These are phyloP conservation scores for Eulemur rubriventer DNA, from an alignment of 2,797 vertebrate species.

Conservation along the genomic window DNA sequence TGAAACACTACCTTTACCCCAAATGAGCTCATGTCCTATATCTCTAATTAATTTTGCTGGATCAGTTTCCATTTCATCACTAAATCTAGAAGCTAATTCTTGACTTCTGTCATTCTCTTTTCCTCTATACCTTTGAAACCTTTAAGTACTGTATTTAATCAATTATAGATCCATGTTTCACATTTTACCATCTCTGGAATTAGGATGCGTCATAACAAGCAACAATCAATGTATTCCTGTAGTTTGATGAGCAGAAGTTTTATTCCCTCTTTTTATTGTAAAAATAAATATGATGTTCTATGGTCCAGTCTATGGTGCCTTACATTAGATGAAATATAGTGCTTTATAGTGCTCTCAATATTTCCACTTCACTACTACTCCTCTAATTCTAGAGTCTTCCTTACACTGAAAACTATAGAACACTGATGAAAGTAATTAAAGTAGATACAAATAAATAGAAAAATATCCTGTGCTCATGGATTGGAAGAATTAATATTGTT, in stretches of 20 bases:
- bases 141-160: neutral
- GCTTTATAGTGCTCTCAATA: neutral
- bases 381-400: neutral
- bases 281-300: neutral
- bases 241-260: slow-evolving; percentile 6
- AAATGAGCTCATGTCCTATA: neutral
- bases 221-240: neutral
- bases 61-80: neutral
- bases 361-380: neutral
- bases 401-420: neutral
- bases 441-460: neutral
- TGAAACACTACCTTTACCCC: neutral
- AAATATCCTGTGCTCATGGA: neutral
- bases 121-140: neutral
- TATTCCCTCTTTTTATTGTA: neutral
- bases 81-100: neutral
- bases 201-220: neutral
- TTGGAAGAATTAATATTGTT: neutral
- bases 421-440: neutral
- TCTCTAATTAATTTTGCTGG: neutral
- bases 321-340: neutral
- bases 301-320: neutral
- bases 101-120: neutral
- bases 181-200: neutral
- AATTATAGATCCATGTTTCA: neutral